phyloP scores from a whole-genome alignment of 2,888 invertebrate species.

The Lypha dubia region DNA sequence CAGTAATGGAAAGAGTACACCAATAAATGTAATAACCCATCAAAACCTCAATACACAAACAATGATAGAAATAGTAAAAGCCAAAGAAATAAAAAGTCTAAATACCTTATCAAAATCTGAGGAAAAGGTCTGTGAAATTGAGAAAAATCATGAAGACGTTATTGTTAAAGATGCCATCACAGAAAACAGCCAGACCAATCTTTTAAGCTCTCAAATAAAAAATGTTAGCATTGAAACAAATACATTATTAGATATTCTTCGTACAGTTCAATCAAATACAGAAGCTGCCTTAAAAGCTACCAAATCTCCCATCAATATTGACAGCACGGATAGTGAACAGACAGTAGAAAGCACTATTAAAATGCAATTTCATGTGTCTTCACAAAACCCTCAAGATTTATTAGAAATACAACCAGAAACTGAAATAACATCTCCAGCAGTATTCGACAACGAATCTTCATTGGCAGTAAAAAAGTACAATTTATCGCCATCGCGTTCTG shows the following conservation, averaged over 20 bases:
- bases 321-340: neutral
- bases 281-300: constrained; percentile 66
- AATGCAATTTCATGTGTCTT: neutral
- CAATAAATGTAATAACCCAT: constrained; percentile 11
- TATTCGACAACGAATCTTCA: constrained; percentile 19
- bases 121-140: neutral
- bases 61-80: neutral
- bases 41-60: neutral
- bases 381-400: neutral
- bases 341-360: neutral
- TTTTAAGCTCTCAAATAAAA: constrained; percentile 58
- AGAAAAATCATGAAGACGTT: neutral
- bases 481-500: constrained; percentile 66
- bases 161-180: neutral
- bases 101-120: neutral
- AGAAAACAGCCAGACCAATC: constrained; percentile 2
- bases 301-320: constrained; percentile 17
- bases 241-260: constrained; percentile 74
- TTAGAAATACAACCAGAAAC: neutral
- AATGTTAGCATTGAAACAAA: constrained; percentile 73
- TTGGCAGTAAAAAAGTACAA: constrained; percentile 19
- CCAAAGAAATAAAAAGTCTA: neutral
- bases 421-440: constrained; percentile 11
- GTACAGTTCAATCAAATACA: constrained; percentile 73
- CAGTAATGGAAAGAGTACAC: constrained; percentile 37